A percentile compares a stretch with the other conserved stretches of the same genome.
These are phyloP conservation scores for Acromyrmex charruanus DNA, from an alignment of 1,140 invertebrate species.

Conservation along the genomic window DNA sequence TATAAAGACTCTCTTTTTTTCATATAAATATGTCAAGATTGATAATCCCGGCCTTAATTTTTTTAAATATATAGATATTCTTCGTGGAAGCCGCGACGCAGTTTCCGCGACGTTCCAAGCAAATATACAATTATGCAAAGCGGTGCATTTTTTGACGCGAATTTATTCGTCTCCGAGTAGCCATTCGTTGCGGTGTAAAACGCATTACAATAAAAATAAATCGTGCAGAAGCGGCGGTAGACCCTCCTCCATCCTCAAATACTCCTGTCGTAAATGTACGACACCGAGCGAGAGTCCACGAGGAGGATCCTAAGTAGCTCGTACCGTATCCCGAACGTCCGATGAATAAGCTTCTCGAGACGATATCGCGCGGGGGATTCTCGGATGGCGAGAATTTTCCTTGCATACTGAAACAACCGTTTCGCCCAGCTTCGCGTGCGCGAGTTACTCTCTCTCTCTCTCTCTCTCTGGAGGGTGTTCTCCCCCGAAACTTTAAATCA, in stretches of 20 bases:
- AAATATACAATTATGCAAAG: slow-evolving; percentile 58
- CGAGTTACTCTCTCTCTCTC: background rate
- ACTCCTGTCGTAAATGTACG: slow-evolving; percentile 22
- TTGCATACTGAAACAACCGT: slow-evolving; percentile 33
- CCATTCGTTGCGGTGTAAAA: slow-evolving; percentile 8
- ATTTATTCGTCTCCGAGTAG: slow-evolving; percentile 35
- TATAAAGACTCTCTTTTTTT: background rate
- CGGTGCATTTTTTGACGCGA: slow-evolving; percentile 42
- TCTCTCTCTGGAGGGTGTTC: background rate
- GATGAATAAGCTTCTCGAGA: slow-evolving; percentile 35
- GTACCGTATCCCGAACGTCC: slow-evolving; percentile 8
- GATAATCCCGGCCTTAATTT: background rate
- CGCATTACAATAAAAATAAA: slow-evolving; percentile 60
- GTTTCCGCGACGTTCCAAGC: slow-evolving; percentile 6
- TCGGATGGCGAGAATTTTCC: slow-evolving; percentile 33
- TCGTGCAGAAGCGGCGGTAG: slow-evolving; percentile 36
- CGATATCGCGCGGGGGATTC: background rate
- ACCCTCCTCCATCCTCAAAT: slow-evolving; percentile 11
- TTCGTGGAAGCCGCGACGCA: background rate
- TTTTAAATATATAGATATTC: background rate
- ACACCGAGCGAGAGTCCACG: slow-evolving; percentile 15
- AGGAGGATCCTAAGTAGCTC: slow-evolving; percentile 43
- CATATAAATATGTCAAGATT: background rate
- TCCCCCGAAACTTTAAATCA: slow-evolving; percentile 73
- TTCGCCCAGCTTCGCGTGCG: background rate